Percentiles rank a stretch among this genome's conserved stretches.
Evolutionary conservation across 2,113 vertebrate species (phyloP).

Genomic region (Panthera uncia): DNA sequence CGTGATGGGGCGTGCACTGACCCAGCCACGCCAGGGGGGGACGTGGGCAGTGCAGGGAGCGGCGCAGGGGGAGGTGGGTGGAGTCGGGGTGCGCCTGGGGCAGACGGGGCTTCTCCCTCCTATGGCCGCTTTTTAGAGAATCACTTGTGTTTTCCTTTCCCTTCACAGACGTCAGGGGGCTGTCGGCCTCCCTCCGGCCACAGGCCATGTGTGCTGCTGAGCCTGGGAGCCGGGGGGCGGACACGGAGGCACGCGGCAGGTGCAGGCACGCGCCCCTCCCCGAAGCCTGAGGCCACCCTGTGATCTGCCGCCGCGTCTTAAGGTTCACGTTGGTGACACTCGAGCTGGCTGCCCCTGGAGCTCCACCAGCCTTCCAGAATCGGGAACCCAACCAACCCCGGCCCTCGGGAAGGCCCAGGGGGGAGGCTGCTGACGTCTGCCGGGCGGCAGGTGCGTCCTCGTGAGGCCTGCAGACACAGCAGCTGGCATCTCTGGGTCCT

Average conservation of each 20-base stretch:
- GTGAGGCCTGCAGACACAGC: fast-evolving
- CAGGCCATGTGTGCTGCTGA: fast-evolving
- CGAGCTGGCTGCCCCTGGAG: no score
- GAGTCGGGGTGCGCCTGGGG: neutral
- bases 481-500: fast-evolving
- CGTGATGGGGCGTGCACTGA: fast-evolving
- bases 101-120: neutral
- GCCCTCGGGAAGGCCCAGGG: fast-evolving
- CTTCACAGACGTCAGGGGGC: neutral
- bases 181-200: fast-evolving
- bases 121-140: neutral
- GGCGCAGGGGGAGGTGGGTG: fast-evolving
- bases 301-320: fast-evolving
- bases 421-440: fast-evolving
- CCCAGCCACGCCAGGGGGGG: fast-evolving
- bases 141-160: neutral
- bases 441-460: fast-evolving
- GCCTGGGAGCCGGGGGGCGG: fast-evolving
- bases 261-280: fast-evolving
- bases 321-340: fast-evolving
- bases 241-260: no score
- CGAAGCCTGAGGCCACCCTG: fast-evolving
- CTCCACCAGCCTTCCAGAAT: neutral
- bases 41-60: fast-evolving
- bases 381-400: fast-evolving